Base-by-base conservation (phyloP, 2,113 vertebrate genomes). In the Anarrhichthys ocellatus region DNA sequence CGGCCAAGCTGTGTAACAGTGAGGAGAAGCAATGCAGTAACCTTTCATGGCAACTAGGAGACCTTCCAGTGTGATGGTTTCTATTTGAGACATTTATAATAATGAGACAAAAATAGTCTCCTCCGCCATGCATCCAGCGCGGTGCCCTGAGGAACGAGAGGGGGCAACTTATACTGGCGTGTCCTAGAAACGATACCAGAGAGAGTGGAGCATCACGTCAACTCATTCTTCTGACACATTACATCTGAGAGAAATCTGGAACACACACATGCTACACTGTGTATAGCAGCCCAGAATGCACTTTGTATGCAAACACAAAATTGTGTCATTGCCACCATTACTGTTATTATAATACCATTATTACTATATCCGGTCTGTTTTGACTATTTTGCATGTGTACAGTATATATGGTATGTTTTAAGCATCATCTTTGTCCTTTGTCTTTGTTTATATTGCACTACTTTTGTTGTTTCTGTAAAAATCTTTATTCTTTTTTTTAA, bases 151-250 rank as follows among this genome's bases (percentile, higher is more conserved):
- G 89, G 86, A 87, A 73, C 1, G 58, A 81, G 62, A 81, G 56
- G 82, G 90, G 82, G 64, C 74, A 84, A 84, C 81, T 84, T 86
- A 76, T 75, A 81, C 73, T 66, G 75, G 50, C n/a, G 63, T 86
- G 89, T 87, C 89, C 91, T 86, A 93, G 88, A 93, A 92, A 90
- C 87, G 69, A 81, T 52, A 70, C 75, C 22, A 46, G 52, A 82
- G 79, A 86, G 32, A 29, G 74, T 15, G 34, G 54, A 86, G 81
- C 59, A 56, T 72, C 58, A 44, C 66, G 40, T 61, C 71, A 76
- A 65, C 46, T 62, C 64, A 24, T 78, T 78, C 59, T 50, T 71
- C 17, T 73, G 77, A 82, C 81, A 84, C 54, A 64, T 58, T 62
- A 36, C 36, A 86, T 80, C 44, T 66, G 79, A 84, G 27, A 80